Conservation (phyloP, 2,797 vertebrate species). For the Netta rufina region DNA sequence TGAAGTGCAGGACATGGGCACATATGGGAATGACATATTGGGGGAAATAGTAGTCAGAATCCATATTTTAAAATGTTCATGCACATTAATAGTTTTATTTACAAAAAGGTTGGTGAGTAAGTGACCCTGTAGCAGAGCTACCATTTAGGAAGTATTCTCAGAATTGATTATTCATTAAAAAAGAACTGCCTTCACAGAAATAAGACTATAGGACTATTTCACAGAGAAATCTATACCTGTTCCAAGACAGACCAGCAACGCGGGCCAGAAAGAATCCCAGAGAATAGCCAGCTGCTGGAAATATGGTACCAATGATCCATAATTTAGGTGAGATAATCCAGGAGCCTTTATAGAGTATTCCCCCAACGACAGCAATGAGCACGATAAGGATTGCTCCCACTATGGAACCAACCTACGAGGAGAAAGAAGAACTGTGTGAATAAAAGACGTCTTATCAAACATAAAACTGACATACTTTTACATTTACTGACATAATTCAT, state of each 20-base stretch:
- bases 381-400: constrained; percentile 85
- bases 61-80: background rate
- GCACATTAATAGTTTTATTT: background rate
- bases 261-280: constrained; percentile 90
- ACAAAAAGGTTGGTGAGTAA: background rate
- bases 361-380: constrained; percentile 88
- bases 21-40: background rate
- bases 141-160: background rate
- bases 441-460: background rate
- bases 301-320: constrained; percentile 93
- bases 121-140: background rate
- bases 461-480: background rate
- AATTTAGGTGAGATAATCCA: constrained; percentile 89
- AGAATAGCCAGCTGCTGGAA: constrained; percentile 87
- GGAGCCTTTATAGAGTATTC: constrained; percentile 91
- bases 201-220: background rate
- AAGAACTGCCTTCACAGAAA: background rate
- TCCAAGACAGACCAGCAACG: constrained; percentile 87
- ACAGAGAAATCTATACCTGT: constrained; percentile 80
- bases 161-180: background rate
- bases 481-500: background rate
- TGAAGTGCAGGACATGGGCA: background rate
- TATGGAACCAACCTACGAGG: constrained; percentile 87
- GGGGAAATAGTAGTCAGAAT: background rate
- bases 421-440: background rate